phyloP scores from a whole-genome alignment of 2,113 vertebrate genomes.

The Indicator maculatus region DNA sequence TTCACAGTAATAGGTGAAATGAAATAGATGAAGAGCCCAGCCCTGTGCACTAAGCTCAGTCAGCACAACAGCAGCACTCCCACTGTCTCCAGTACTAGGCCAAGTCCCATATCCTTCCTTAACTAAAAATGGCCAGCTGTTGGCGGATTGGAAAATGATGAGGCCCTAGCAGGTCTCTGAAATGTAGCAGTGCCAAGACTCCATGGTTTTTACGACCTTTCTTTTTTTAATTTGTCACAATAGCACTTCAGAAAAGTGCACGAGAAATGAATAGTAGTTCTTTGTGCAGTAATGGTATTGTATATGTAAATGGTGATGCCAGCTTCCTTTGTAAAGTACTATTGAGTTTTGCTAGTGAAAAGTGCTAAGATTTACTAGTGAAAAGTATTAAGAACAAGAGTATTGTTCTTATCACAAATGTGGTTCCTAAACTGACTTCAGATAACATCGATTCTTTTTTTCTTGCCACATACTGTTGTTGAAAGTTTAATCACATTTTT shows the following conservation, averaged over 20 bases:
- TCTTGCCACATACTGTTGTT: neutral
- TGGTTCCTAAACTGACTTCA: neutral
- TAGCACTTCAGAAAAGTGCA: neutral
- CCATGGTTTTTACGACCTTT: neutral
- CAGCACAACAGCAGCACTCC: neutral
- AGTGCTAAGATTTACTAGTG: neutral
- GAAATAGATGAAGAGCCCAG: neutral
- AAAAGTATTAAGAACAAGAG: neutral
- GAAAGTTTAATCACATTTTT: constrained; percentile 16
- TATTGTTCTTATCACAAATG: neutral
- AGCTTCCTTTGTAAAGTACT: neutral
- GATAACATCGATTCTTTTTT: neutral
- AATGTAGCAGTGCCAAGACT: constrained; percentile 27
- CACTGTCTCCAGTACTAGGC: neutral
- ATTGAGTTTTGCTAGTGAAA: neutral
- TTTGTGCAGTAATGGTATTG: neutral
- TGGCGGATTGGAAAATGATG: neutral
- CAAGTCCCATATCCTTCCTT: constrained; percentile 7
- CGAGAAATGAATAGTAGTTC: neutral
- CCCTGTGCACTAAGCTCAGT: neutral
- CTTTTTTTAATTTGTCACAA: neutral
- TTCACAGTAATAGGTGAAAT: constrained; percentile 32
- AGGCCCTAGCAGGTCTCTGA: neutral
- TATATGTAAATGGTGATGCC: neutral
- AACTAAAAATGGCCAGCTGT: neutral